Conservation (phyloP, 2,113 vertebrate genomes). For the Otus sunia region DNA sequence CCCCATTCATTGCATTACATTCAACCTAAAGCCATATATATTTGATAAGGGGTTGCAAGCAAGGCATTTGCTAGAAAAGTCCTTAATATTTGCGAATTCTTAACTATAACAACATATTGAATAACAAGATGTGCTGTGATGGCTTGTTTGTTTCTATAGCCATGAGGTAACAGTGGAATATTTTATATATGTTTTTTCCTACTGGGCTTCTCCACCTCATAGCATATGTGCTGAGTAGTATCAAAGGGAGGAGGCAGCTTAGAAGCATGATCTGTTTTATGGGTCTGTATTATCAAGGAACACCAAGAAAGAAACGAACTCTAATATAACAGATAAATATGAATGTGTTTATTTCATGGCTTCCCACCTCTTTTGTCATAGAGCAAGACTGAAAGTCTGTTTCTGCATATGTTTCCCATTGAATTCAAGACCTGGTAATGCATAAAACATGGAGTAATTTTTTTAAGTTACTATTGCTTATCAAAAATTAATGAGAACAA, state of each 20-base stretch:
- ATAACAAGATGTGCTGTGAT: neutral
- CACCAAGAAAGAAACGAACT: neutral
- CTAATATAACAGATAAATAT: neutral
- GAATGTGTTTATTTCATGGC: neutral
- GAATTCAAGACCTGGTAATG: slow-evolving; percentile 44
- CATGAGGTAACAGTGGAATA: neutral
- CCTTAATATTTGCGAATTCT: neutral
- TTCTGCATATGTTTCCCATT: slow-evolving; percentile 65
- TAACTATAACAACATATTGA: neutral
- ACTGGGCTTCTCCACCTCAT: neutral
- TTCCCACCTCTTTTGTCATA: slow-evolving; percentile 10
- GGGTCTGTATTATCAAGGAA: neutral
- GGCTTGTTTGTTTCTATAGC: neutral
- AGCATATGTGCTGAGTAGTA: neutral
- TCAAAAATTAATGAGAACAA: slow-evolving; percentile 73
- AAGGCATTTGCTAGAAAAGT: neutral
- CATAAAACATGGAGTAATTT: slow-evolving; percentile 51
- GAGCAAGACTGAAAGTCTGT: slow-evolving; percentile 58
- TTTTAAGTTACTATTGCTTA: slow-evolving; percentile 55
- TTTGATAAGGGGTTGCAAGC: neutral
- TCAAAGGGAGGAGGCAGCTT: neutral
- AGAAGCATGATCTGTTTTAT: neutral
- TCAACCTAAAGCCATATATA: neutral
- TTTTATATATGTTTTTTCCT: neutral
- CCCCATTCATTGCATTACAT: neutral